Evolutionary conservation across 2,888 invertebrate genomes (phyloP), one percentile per base, ranked within the genome.

Genomic region (Biston betularia): DNA sequence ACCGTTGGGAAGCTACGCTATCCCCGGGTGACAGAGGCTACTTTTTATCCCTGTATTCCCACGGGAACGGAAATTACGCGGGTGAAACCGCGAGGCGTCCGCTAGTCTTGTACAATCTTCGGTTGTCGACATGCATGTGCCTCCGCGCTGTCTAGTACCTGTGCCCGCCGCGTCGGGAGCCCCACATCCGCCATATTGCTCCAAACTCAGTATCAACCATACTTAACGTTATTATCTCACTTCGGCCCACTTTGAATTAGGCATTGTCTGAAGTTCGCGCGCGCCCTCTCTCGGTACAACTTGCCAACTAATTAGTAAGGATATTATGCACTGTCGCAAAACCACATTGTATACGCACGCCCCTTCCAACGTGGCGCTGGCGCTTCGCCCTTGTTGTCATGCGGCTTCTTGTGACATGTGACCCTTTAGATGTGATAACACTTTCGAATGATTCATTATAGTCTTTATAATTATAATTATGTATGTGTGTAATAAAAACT

Each of bases 191-290:
- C 70, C 71, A 69, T 71, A 66, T 61, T 50, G 70, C 65, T 68
- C 57, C 67, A 67, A 75, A 72, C 71, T 69, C 68, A 60, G 73
- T 75, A 74, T 75, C 74, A 74, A 72, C 69, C 70, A 68, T 74
- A 75, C 76, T 79, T 77, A 76, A 77, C 71, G 67, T 71, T 74
- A 76, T 78, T 76, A 78, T 73, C 71, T 70, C 67, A 71, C 72
- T 75, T 75, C 70, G 68, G 74, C 73, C 72, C 69, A 73, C 72
- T 75, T 76, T 70, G 65, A 74, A 77, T 76, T 74, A 76, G 74
- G 74, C 73, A 78, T 78, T 80, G 77, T 76, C 48, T 63, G 45
- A 68, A 68, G 67, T 68, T 68, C 1, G 65, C 42, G 54, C n/a
- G 59, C 57, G 54, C 63, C 57, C 62, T 58, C 54, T 59, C 49